Percentiles rank a stretch among this genome's conserved stretches.
Evolutionary conservation across 2,113 vertebrate genomes (phyloP).

Genomic region (Cygnus buccinator): DNA sequence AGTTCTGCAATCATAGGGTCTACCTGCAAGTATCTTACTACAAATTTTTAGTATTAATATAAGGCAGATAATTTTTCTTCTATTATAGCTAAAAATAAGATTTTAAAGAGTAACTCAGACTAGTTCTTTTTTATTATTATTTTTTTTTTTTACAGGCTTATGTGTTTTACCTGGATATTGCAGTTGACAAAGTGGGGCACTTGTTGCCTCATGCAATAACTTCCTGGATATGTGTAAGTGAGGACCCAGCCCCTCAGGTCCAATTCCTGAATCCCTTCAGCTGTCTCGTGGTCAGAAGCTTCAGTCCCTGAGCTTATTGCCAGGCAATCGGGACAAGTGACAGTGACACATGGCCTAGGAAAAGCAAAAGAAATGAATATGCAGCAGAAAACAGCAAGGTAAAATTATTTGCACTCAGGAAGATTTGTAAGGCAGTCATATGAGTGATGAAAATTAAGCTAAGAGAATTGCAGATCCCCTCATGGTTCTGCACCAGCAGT

Average conservation of each 20-base stretch:
- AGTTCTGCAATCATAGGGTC: neutral
- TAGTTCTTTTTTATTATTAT: neutral
- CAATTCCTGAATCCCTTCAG: neutral
- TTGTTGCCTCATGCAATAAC: neutral
- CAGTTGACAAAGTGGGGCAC: neutral
- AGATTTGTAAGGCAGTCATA: neutral
- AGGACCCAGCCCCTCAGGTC: neutral
- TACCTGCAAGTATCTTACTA: neutral
- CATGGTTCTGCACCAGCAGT: neutral
- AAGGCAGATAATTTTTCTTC: neutral
- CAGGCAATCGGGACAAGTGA: neutral
- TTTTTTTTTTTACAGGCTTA: neutral
- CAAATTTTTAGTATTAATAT: neutral
- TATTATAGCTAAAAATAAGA: neutral
- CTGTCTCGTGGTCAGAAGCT: neutral
- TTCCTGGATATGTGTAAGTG: neutral
- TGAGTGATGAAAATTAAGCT: neutral
- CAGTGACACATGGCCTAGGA: neutral
- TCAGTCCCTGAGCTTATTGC: neutral
- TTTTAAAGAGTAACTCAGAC: too few species aligned
- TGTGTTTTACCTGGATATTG: neutral
- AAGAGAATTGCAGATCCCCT: neutral
- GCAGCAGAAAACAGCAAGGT: neutral
- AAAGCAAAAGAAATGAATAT: neutral
- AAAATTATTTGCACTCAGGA: neutral